Evolutionary conservation across 2,888 invertebrate genomes (phyloP).

Genomic region (Hylaea fasciaria): DNA sequence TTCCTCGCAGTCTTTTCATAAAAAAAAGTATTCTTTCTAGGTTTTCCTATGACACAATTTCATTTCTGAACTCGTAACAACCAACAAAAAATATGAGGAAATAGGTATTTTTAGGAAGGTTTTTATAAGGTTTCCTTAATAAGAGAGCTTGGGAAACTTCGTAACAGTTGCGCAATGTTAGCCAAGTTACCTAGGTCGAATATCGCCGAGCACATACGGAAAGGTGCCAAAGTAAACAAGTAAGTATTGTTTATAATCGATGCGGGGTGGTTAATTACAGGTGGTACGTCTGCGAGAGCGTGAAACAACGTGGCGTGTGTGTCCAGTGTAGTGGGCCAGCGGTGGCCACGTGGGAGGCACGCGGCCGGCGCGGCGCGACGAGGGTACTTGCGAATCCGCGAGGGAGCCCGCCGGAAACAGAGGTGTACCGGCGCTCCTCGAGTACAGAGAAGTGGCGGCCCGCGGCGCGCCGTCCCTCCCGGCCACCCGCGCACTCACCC

Average conservation of each 20-base stretch:
- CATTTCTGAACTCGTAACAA: background rate
- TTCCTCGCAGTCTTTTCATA: slow-evolving; percentile 6
- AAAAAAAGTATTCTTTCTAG: slow-evolving; percentile 7
- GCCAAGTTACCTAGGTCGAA: slow-evolving; percentile 18
- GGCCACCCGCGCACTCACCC: slow-evolving; percentile 60
- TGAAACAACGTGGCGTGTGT: slow-evolving; percentile 63
- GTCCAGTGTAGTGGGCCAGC: slow-evolving; percentile 64
- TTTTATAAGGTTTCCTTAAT: slow-evolving; percentile 15
- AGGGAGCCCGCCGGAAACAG: slow-evolving; percentile 83
- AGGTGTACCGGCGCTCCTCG: slow-evolving; percentile 84
- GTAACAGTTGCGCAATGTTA: slow-evolving; percentile 22
- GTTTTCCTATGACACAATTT: slow-evolving; percentile 2
- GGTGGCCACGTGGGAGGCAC: slow-evolving; percentile 76
- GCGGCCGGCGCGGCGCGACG: slow-evolving; percentile 67
- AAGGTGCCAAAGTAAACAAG: slow-evolving; percentile 48
- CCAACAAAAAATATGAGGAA: slow-evolving; percentile 3
- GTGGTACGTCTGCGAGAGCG: slow-evolving; percentile 68
- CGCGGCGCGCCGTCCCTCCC: slow-evolving; percentile 73
- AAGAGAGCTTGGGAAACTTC: slow-evolving; percentile 12
- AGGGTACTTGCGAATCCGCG: slow-evolving; percentile 74
- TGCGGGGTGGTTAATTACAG: slow-evolving; percentile 65
- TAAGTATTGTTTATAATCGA: slow-evolving; percentile 57
- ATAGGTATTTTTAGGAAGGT: background rate
- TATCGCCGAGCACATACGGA: slow-evolving; percentile 24
- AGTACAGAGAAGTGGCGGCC: slow-evolving; percentile 83